Evolutionary conservation across 2,113 vertebrate genomes (phyloP).

Genomic region (Pseudonaja textilis): DNA sequence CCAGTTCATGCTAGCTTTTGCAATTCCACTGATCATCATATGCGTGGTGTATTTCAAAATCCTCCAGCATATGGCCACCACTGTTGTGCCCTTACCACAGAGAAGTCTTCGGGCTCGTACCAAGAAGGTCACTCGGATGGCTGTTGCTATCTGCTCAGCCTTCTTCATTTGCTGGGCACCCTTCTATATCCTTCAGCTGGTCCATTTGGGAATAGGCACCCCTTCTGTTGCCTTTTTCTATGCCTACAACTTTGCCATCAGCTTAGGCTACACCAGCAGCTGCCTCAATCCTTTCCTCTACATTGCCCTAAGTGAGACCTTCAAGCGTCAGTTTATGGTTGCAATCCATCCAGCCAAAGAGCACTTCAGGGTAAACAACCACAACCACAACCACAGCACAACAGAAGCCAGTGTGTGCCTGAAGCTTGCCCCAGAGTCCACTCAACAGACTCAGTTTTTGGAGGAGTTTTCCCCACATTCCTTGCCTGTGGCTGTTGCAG

Average conservation of each 20-base stretch:
- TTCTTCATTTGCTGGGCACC: conserved; percentile 87
- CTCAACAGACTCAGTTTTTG: conserved; percentile 63
- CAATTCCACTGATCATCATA: conserved; percentile 77
- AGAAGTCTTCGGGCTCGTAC: conserved; percentile 74
- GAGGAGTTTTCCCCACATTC: conserved; percentile 61
- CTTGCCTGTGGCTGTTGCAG: conserved; percentile 57
- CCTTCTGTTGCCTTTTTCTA: conserved; percentile 75
- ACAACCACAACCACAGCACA: conserved; percentile 67
- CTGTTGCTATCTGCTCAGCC: conserved; percentile 81
- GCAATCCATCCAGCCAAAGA: conserved; percentile 68
- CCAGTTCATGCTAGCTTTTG: conserved; percentile 83
- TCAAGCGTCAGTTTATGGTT: conserved; percentile 72
- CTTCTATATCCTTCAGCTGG: conserved; percentile 77
- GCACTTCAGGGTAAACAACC: conserved; percentile 62
- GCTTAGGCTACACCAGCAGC: conserved; percentile 76
- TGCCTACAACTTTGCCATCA: conserved; percentile 76
- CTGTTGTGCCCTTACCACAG: conserved; percentile 78
- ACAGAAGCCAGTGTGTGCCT: conserved; percentile 70
- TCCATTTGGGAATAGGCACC: conserved; percentile 71
- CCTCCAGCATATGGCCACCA: conserved; percentile 81
- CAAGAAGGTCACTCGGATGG: conserved; percentile 82
- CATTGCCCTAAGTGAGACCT: conserved; percentile 74
- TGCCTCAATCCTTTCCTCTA: conserved; percentile 81
- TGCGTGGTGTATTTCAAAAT: conserved; percentile 82
- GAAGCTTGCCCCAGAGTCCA: conserved; percentile 69